A percentile compares a stretch with the other conserved stretches of the same genome.
phyloP scores from a whole-genome alignment of 2,113 vertebrate genomes.

The Corythaixoides concolor region DNA sequence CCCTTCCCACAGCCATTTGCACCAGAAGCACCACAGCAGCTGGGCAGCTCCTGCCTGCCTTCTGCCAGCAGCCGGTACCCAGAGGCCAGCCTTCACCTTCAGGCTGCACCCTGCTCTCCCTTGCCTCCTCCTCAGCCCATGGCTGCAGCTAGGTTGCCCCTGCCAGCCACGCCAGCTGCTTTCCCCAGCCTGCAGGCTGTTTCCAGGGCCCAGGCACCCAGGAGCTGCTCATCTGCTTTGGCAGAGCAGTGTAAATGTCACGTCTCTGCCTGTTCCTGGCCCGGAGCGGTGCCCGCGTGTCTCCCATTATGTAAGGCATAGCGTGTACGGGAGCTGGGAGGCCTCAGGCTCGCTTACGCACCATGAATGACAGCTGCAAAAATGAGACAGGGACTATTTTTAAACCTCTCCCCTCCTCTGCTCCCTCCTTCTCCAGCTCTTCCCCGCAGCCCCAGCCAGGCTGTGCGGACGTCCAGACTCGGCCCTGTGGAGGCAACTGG shows the following conservation, averaged over 20 bases:
- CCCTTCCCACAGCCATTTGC: not conserved
- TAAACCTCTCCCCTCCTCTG: not conserved
- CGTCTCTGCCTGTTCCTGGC: not conserved
- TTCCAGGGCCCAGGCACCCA: not conserved
- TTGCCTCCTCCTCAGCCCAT: not conserved
- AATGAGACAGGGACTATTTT: constrained; percentile 43
- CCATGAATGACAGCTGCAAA: constrained; percentile 15
- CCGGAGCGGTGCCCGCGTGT: not conserved
- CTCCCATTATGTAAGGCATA: constrained; percentile 39
- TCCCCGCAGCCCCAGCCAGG: not conserved
- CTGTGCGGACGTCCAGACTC: not conserved
- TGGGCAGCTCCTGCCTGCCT: not conserved
- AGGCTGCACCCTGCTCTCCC: not conserved
- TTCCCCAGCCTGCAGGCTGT: not conserved
- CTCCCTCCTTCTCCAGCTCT: not conserved
- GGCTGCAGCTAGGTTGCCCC: not conserved
- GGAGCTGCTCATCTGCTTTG: not conserved
- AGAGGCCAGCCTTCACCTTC: not conserved
- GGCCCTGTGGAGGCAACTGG: not conserved
- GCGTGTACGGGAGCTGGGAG: not conserved
- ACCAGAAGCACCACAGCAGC: not conserved
- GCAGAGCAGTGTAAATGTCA: constrained; percentile 21
- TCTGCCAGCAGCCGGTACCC: not conserved
- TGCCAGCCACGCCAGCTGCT: not conserved
- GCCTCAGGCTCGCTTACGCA: not conserved